A percentile compares a stretch with the other conserved stretches of the same genome.
Evolutionary conservation across 2,113 vertebrate genomes (phyloP).

Genomic region (Microtus pennsylvanicus): DNA sequence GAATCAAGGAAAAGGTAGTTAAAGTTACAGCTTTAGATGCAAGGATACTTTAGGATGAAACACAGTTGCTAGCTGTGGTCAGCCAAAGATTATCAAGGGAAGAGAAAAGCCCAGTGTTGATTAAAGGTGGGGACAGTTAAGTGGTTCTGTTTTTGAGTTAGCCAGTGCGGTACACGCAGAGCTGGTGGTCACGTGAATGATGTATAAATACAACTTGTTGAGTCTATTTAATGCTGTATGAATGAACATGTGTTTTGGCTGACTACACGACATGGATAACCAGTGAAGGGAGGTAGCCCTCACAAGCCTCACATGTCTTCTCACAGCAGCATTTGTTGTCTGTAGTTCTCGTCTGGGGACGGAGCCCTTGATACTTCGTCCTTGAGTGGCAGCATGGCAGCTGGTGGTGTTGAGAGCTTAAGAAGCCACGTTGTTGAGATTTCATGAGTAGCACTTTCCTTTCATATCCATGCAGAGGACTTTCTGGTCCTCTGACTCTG

Average conservation of each 20-base stretch:
- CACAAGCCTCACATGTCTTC: not conserved
- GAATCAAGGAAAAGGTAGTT: not conserved
- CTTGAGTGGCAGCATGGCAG: not conserved
- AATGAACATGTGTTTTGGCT: not conserved
- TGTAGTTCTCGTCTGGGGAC: not conserved
- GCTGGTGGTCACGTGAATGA: not conserved
- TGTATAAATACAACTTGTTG: not conserved
- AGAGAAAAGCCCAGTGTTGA: not conserved
- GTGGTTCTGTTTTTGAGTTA: not conserved
- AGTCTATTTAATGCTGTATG: not conserved
- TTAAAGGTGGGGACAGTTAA: slow-evolving; percentile 29
- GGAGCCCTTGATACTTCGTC: not conserved
- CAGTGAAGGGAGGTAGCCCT: not conserved
- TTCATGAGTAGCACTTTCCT: not conserved
- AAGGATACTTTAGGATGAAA: slow-evolving; percentile 21
- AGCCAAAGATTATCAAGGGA: not conserved
- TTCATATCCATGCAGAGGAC: not conserved
- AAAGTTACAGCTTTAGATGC: not conserved
- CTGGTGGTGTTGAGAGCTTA: not conserved
- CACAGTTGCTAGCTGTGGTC: not conserved
- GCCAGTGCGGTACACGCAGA: not conserved
- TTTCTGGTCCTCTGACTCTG: not conserved
- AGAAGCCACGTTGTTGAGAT: not conserved
- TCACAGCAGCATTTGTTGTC: not conserved
- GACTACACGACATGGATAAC: not conserved